Percentiles rank a stretch among this genome's conserved stretches.
Conservation (phyloP, 2,888 invertebrate species). For the Polyommatus icarus region DNA sequence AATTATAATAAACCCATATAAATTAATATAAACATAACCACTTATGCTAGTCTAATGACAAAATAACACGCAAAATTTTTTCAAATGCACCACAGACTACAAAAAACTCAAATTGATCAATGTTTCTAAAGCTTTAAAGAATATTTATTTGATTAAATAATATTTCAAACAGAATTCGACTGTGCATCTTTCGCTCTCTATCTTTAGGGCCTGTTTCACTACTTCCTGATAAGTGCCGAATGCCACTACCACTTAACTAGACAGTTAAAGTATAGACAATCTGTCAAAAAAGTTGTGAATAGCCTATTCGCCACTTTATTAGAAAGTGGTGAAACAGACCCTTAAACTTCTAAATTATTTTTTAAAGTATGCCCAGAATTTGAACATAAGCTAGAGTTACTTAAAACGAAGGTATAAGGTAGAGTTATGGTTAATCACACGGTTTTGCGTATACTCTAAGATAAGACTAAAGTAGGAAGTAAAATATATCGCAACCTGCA, state of each 20-base stretch:
- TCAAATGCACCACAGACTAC: not conserved
- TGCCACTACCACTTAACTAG: too few species aligned
- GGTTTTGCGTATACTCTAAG: constrained; percentile 5
- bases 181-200: not conserved
- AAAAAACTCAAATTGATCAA: not conserved
- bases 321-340: too few species aligned
- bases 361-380: not conserved
- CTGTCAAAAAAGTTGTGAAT: too few species aligned
- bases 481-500: not conserved
- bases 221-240: too few species aligned
- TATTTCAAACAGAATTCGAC: not conserved
- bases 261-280: too few species aligned
- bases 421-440: not conserved
- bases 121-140: not conserved
- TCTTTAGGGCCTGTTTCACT: not conserved
- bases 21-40: not conserved
- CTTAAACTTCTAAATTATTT: not conserved
- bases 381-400: not conserved
- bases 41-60: not conserved
- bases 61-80: not conserved
- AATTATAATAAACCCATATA: not conserved
- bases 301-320: too few species aligned
- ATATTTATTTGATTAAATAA: not conserved
- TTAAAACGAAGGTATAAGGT: not conserved
- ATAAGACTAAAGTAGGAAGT: constrained; percentile 1